These are phyloP conservation scores for Eupithecia abbreviata DNA, from an alignment of 2,888 invertebrate species.

Conservation along the genomic window DNA sequence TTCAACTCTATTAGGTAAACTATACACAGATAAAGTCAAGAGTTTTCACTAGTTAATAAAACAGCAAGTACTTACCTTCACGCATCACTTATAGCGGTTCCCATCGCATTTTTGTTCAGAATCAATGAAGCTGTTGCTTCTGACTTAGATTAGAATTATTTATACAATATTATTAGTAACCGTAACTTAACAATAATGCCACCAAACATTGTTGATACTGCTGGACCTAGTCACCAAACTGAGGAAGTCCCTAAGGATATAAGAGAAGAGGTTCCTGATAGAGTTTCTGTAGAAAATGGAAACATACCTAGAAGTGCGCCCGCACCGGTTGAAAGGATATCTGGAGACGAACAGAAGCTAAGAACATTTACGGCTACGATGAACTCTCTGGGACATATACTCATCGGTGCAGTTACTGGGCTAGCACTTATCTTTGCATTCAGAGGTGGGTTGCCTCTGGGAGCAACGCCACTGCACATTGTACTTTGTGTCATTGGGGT, in stretches of 20 bases:
- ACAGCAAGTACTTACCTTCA: constrained; percentile 1
- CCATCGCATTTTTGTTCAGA: constrained; percentile 25
- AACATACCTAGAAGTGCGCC: constrained; percentile 22
- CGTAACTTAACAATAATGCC: constrained; percentile 35
- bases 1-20: neutral
- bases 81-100: constrained; percentile 29
- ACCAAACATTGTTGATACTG: constrained; percentile 34
- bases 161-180: neutral
- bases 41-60: constrained; percentile 24
- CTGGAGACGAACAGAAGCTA: constrained; percentile 46
- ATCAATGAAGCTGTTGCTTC: constrained; percentile 14
- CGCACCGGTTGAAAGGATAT: constrained; percentile 15
- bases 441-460: constrained; percentile 54
- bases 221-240: constrained; percentile 8
- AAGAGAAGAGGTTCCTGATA: constrained; percentile 25
- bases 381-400: constrained; percentile 58
- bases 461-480: constrained; percentile 58
- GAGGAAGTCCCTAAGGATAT: constrained; percentile 27
- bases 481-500: constrained; percentile 68
- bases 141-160: constrained; percentile 10
- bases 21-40: neutral
- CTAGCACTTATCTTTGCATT: constrained; percentile 55
- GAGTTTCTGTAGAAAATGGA: constrained; percentile 22
- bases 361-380: constrained; percentile 56
- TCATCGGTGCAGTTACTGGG: constrained; percentile 61